These are phyloP conservation scores for Regulus satrapa DNA, from an alignment of 2,113 vertebrate species.

Conservation along the genomic window DNA sequence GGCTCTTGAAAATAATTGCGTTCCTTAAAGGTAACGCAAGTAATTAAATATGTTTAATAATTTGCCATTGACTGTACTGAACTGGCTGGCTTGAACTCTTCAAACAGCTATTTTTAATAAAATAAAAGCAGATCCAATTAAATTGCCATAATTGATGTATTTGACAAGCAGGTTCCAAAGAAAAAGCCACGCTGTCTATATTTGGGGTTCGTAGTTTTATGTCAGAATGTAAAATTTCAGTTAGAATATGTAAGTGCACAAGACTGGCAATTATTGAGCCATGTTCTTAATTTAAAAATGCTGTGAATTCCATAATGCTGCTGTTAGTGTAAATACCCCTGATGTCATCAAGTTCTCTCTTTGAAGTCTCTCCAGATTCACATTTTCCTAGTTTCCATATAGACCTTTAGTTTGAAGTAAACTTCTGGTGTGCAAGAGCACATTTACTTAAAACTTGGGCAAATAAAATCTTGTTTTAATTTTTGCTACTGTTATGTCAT, in stretches of 20 bases:
- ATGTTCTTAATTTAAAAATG: constrained; percentile 40
- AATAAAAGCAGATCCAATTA: constrained; percentile 1
- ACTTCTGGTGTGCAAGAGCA: neutral
- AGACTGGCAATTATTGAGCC: constrained; percentile 20
- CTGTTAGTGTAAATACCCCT: constrained; percentile 8
- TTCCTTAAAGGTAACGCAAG: constrained; percentile 6
- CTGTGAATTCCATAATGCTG: neutral
- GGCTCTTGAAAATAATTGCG: neutral
- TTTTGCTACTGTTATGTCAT: neutral
- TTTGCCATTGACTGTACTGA: neutral
- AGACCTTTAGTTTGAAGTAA: neutral
- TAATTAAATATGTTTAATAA: neutral
- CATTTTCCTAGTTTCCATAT: neutral
- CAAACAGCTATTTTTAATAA: constrained; percentile 21
- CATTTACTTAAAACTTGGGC: neutral
- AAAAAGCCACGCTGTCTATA: neutral
- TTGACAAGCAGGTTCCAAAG: constrained; percentile 18
- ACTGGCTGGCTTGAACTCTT: neutral
- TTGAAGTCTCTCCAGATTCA: neutral
- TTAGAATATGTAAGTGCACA: neutral
- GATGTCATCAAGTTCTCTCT: neutral
- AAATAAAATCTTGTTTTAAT: neutral
- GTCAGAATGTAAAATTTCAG: constrained; percentile 2
- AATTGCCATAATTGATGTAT: neutral
- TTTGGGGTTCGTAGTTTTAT: constrained; percentile 1